These are phyloP conservation scores for Xenopus petersii DNA, from an alignment of 2,797 vertebrate species.

Conservation along the genomic window DNA sequence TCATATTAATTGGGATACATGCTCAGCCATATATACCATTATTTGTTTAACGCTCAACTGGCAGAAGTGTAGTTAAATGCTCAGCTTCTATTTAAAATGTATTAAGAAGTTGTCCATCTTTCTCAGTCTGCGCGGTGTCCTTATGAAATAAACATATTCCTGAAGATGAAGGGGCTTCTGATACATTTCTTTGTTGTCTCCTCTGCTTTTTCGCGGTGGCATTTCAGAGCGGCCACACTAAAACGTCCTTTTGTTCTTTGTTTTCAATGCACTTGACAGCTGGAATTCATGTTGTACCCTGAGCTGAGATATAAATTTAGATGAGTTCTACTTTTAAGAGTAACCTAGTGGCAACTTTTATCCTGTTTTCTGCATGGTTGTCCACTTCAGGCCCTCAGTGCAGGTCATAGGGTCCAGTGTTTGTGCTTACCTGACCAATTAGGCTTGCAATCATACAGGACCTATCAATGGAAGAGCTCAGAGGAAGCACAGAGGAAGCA, in stretches of 20 bases:
- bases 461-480: conserved; percentile 10
- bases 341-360: no score
- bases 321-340: no score
- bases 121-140: neutral
- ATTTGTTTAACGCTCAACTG: no score
- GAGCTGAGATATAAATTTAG: no score
- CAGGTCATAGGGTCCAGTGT: neutral
- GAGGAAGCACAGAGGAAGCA: conserved; percentile 15
- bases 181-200: neutral
- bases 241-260: conserved; percentile 11
- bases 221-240: neutral
- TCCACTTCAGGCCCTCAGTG: neutral
- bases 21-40: no score
- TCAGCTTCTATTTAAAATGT: no score
- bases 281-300: no score
- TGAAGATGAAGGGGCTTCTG: neutral
- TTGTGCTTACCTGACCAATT: conserved; percentile 23
- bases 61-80: no score
- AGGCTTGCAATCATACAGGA: conserved; percentile 8
- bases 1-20: no score
- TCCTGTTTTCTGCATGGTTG: neutral
- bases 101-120: no score
- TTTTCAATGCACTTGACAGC: no score
- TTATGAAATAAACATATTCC: neutral
- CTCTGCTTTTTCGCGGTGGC: neutral